A percentile compares a stretch with the other conserved stretches of the same genome.
phyloP scores from a whole-genome alignment of 1,140 invertebrate species.

The Triops cancriformis region DNA sequence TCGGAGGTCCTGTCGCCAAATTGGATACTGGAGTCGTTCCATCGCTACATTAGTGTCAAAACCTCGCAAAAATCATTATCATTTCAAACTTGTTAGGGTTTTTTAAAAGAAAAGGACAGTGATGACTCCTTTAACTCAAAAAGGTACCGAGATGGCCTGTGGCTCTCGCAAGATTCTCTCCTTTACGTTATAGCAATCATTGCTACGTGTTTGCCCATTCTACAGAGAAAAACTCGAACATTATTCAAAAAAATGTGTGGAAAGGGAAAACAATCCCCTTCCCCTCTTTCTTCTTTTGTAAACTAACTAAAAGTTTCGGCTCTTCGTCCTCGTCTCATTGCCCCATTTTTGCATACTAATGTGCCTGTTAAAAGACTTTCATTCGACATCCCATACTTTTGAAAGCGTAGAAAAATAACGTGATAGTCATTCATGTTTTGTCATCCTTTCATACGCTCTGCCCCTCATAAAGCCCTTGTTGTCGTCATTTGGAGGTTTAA shows the following conservation, averaged over 20 bases:
- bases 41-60: neutral
- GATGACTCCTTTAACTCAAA: neutral
- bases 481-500: neutral
- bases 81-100: neutral
- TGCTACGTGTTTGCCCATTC: neutral
- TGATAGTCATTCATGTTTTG: constrained; percentile 11
- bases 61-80: neutral
- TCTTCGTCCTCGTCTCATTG: neutral
- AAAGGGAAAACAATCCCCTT: neutral
- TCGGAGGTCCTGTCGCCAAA: constrained; percentile 1
- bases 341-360: constrained; percentile 10
- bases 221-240: neutral
- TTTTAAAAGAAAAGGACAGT: neutral
- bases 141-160: neutral
- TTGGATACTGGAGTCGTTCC: constrained; percentile 2
- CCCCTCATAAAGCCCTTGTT: neutral
- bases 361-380: constrained; percentile 13
- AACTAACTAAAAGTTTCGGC: neutral
- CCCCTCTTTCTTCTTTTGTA: neutral
- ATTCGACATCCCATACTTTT: constrained; percentile 7
- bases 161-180: neutral
- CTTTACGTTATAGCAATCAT: neutral
- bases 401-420: constrained; percentile 6
- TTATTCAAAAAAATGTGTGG: neutral
- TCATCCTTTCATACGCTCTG: neutral